Evolutionary conservation across 2,888 invertebrate species (phyloP).

Genomic region (Polydesmus complanatus): DNA sequence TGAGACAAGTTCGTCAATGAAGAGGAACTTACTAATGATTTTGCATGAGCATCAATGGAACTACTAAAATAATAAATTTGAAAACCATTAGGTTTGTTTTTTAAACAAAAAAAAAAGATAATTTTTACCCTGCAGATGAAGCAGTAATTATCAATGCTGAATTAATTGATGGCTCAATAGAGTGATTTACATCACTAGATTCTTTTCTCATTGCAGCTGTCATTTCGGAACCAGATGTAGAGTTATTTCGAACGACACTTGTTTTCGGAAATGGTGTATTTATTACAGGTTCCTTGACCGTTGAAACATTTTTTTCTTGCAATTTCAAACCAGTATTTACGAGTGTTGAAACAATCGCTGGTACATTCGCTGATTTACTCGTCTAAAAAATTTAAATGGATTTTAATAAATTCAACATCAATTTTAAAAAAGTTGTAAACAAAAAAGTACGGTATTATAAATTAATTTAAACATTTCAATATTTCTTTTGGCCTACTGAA

Average conservation of each 20-base stretch:
- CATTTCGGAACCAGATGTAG: not conserved
- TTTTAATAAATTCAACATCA: no score
- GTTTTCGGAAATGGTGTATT: not conserved
- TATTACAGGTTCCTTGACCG: not conserved
- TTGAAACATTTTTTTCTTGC: not conserved
- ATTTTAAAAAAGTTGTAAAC: no score
- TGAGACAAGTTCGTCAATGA: slow-evolving; percentile 16
- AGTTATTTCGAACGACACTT: not conserved
- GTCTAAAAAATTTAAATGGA: no score
- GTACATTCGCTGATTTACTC: no score
- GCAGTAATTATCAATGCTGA: not conserved
- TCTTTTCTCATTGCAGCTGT: not conserved
- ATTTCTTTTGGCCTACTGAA: no score
- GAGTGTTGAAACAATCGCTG: no score
- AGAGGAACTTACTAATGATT: slow-evolving; percentile 19
- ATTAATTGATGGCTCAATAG: not conserved
- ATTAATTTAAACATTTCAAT: no score
- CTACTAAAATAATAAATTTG: no score
- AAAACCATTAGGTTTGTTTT: not conserved
- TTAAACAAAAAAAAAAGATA: not conserved
- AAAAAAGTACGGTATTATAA: no score
- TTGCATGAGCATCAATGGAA: slow-evolving; percentile 15
- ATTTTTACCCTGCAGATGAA: not conserved
- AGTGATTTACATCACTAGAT: not conserved
- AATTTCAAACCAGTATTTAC: not conserved